A percentile compares a stretch with the other conserved stretches of the same genome.
These are phyloP conservation scores for Lamprotornis superbus DNA, from an alignment of 2,113 vertebrate genomes.

Conservation along the genomic window DNA sequence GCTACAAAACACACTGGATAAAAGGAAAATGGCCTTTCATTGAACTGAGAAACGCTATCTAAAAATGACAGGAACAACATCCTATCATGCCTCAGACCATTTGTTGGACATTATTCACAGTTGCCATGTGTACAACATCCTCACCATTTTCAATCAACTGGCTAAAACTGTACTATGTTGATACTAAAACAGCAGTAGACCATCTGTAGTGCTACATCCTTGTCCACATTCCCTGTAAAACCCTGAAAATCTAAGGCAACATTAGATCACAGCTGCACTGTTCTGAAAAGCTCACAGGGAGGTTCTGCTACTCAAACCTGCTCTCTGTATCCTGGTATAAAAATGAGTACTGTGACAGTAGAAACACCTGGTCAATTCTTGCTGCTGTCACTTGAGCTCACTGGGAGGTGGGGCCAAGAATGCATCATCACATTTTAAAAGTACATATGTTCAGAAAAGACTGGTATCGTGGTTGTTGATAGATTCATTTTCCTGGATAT, in stretches of 20 bases:
- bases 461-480: constrained; percentile 62
- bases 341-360: neutral
- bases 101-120: neutral
- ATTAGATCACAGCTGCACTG: neutral
- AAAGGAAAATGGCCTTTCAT: neutral
- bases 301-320: neutral
- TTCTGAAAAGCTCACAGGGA: neutral
- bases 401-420: neutral
- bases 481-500: constrained; percentile 82
- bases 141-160: neutral
- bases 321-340: neutral
- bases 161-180: neutral
- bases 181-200: neutral
- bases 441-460: constrained; percentile 69
- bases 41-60: neutral
- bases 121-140: neutral
- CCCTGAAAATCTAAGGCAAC: constrained; percentile 9
- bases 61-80: neutral
- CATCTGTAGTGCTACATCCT: neutral
- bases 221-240: neutral
- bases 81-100: neutral
- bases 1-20: neutral
- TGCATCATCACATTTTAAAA: neutral
- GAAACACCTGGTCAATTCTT: neutral
- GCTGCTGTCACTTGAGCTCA: neutral